Percentiles rank a stretch among this genome's conserved stretches.
These are phyloP conservation scores for Cephalopachus bancanus DNA, from an alignment of 2,797 vertebrate species.

Conservation along the genomic window DNA sequence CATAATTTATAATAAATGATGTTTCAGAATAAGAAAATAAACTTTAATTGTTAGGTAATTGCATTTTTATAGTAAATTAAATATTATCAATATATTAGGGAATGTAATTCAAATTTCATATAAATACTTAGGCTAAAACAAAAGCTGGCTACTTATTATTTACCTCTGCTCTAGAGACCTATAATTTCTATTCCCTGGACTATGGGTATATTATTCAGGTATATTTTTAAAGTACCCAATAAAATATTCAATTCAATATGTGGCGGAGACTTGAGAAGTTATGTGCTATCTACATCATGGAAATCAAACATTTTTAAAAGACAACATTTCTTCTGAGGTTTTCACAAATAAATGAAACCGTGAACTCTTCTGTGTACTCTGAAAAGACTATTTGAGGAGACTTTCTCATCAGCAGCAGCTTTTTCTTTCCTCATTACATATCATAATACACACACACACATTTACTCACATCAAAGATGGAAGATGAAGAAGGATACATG, in stretches of 20 bases:
- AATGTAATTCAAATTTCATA: not conserved
- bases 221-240: not conserved
- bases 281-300: not conserved
- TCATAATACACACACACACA: not conserved
- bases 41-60: not conserved
- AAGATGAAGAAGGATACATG: conserved; percentile 71
- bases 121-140: not conserved
- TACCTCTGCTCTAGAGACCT: not conserved
- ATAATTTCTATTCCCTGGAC: not conserved
- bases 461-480: conserved; percentile 42
- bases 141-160: not conserved
- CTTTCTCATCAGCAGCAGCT: not conserved
- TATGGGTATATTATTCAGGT: not conserved
- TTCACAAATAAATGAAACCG: conserved; percentile 22
- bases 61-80: not conserved
- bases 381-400: not conserved
- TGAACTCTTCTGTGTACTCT: not conserved
- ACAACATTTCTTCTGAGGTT: conserved; percentile 75
- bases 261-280: conserved; percentile 31
- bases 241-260: not conserved
- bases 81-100: not conserved
- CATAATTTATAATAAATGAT: not conserved
- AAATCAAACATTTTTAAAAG: not conserved
- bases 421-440: not conserved
- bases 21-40: not conserved